Base-by-base conservation (phyloP, 2,113 vertebrate species). In the Marmota monax region DNA sequence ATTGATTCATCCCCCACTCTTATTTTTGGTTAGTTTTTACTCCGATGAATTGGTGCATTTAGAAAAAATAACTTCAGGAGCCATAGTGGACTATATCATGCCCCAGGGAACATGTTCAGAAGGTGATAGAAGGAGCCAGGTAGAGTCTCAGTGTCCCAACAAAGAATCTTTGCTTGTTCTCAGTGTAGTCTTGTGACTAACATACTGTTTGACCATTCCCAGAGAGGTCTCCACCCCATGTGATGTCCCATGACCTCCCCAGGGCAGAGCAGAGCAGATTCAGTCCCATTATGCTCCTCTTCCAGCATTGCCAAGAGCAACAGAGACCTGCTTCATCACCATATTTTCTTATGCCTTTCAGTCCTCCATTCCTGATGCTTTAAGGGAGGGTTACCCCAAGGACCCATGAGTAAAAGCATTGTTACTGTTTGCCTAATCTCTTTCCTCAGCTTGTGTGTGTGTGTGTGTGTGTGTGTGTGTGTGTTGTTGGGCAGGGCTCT, bases 21-120 rank as follows among this genome's bases (percentile, higher is more conserved):
- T 92, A 82, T 29, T 93, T 85, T 72, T 88, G 76, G 74, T 45
- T 48, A 76, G 22, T 48, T 95, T 94, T 91, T 58, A 88, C 90
- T 70, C n/a, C 61, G 70, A 72, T 87, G 45, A 92, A 92, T 92
- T 1, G 2, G 74, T 61, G 39, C 58, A 77, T n/a, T 92, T 48
- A 84, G 56, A 51, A n/a, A n/a, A 88, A 58, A 73, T 48, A 73
- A 42, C 73, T 51, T 32, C 20, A 45, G 87, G 58, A 73, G 25
- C 27, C 63, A 42, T 23, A 79, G 2, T 45, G n/a, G 72, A 77
- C 58, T 65, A 20, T 5, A 37, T 6, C 13, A 42, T 84, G 80
- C 63, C 84, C 53, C 76, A 58, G 37, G 56, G 63, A 92, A 53
- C 25, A 42, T 45, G 58, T 29, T 85, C 39, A 78, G 69, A 96